Conservation (phyloP, 2,888 invertebrate genomes). For the Teleiodes luculella region DNA sequence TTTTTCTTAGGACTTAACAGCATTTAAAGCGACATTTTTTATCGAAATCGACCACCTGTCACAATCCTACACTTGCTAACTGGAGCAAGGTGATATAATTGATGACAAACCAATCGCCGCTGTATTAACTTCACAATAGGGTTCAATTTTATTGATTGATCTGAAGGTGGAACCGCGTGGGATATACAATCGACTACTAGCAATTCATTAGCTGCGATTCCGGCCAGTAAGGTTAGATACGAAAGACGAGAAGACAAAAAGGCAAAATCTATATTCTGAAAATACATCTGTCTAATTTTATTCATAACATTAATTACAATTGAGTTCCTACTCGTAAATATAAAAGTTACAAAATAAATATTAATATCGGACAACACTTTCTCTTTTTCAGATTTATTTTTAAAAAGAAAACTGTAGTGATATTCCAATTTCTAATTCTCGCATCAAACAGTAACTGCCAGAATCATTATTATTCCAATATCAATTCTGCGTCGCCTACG, state of each 20-base stretch:
- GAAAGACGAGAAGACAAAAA: too few relatives aligned
- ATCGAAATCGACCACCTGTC: slow-evolving; percentile 4
- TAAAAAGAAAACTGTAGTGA: too few relatives aligned
- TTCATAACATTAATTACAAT: too few relatives aligned
- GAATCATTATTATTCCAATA: slow-evolving; percentile 39
- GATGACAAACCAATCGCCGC: slow-evolving; percentile 16
- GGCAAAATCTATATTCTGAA: too few relatives aligned
- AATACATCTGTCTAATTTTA: too few relatives aligned
- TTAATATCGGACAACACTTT: too few relatives aligned
- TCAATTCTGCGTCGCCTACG: slow-evolving; percentile 46
- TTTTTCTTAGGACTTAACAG: not conserved
- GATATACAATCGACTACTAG: slow-evolving; percentile 20
- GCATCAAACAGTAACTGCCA: not conserved
- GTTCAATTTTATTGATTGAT: slow-evolving; percentile 24
- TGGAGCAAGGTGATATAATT: slow-evolving; percentile 47
- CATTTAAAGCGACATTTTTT: not conserved
- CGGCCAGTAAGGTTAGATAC: not conserved
- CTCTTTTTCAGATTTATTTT: too few relatives aligned
- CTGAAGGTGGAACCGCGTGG: slow-evolving; percentile 41
- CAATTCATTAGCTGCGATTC: not conserved
- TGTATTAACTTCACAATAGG: not conserved
- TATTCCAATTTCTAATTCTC: too few relatives aligned
- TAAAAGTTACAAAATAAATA: too few relatives aligned
- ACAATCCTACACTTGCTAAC: slow-evolving; percentile 18
- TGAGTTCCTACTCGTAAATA: too few relatives aligned